Evolutionary conservation across 2,113 vertebrate genomes (phyloP).

Genomic region (Rhabdomys dilectus): DNA sequence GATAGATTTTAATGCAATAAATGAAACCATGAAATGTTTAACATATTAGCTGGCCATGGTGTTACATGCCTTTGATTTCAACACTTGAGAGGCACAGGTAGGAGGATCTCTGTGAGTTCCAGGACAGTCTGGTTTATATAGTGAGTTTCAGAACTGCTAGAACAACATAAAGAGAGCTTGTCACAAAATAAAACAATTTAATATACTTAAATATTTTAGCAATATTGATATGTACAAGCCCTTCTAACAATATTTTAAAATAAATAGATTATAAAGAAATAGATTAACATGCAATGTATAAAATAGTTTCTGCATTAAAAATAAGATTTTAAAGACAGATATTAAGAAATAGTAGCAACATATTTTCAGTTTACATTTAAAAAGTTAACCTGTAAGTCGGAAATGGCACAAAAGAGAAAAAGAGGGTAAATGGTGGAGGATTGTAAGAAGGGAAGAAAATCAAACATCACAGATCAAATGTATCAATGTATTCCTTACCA

Average conservation of each 20-base stretch:
- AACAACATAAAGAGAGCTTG: background rate
- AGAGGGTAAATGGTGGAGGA: background rate
- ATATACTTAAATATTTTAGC: background rate
- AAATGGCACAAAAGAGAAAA: background rate
- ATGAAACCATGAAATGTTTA: background rate
- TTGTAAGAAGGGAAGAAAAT: background rate
- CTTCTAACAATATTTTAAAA: constrained; percentile 16
- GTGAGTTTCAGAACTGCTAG: background rate
- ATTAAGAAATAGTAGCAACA: background rate
- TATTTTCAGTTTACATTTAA: background rate
- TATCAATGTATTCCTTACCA: background rate
- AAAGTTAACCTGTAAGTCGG: background rate
- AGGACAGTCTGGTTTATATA: background rate
- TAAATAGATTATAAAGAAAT: background rate
- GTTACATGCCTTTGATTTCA: background rate
- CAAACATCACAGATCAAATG: background rate
- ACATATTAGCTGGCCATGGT: background rate
- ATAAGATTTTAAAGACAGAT: background rate
- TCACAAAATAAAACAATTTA: background rate
- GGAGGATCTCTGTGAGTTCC: background rate
- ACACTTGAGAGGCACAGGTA: background rate
- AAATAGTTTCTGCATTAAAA: background rate
- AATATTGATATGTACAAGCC: background rate
- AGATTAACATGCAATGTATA: background rate
- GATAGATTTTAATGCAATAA: background rate